Evolutionary conservation across 2,113 vertebrate genomes (phyloP).

Genomic region (Ariopsis seemanni): DNA sequence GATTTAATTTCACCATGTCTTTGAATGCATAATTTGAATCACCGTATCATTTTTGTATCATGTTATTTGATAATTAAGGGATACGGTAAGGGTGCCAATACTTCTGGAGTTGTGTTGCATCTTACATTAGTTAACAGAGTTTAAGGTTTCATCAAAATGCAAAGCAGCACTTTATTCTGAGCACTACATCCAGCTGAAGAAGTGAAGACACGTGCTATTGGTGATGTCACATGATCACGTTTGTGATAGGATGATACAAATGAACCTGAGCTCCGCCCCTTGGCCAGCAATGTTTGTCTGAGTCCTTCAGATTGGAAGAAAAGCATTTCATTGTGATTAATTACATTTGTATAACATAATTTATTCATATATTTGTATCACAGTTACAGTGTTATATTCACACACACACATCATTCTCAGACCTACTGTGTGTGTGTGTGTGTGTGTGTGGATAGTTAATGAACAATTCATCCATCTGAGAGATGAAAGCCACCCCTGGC

Average conservation of each 20-base stretch:
- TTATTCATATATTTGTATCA: neutral
- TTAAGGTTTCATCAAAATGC: neutral
- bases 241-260: neutral
- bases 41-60: too few species aligned
- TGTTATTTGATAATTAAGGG: too few species aligned
- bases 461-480: neutral
- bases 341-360: neutral
- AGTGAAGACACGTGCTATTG: neutral
- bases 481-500: neutral
- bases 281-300: neutral
- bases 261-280: neutral
- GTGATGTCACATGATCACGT: neutral
- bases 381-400: neutral
- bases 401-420: neutral
- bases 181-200: neutral
- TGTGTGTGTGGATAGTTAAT: neutral
- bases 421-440: neutral
- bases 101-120: neutral
- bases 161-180: neutral
- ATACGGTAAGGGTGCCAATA: slow-evolving; percentile 1
- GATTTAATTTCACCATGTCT: too few species aligned
- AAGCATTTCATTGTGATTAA: neutral
- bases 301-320: neutral
- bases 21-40: too few species aligned
- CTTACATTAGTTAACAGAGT: neutral